Evolutionary conservation across 2,888 invertebrate species (phyloP).

Genomic region (Trypoxylon attenuatum): DNA sequence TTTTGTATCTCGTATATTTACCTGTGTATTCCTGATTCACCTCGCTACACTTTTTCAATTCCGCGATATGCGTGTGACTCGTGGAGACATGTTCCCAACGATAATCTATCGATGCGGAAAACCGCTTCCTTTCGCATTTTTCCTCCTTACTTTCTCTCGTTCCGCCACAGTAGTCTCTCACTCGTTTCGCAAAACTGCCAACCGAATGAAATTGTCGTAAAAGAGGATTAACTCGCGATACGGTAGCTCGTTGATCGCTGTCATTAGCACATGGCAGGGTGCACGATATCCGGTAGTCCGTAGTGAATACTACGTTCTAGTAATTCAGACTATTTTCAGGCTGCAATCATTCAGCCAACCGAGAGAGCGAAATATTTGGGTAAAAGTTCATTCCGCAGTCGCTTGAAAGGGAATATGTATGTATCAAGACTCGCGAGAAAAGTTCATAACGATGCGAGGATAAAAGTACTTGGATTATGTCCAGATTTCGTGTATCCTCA

Average conservation of each 20-base stretch:
- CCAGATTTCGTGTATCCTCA: neutral
- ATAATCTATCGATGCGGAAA: constrained; percentile 39
- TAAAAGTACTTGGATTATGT: neutral
- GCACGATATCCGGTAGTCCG: neutral
- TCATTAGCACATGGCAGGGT: neutral
- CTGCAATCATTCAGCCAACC: too few species aligned
- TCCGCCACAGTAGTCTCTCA: too few species aligned
- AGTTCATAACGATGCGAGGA: neutral
- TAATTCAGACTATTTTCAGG: too few species aligned
- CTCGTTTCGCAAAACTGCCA: too few species aligned
- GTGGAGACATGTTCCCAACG: constrained; percentile 15
- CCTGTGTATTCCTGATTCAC: constrained; percentile 16
- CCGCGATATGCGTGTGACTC: neutral
- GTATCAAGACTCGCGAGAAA: neutral
- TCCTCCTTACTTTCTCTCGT: too few species aligned
- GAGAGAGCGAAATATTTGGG: neutral
- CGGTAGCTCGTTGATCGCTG: neutral
- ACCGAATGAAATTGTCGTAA: too few species aligned
- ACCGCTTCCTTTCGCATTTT: neutral
- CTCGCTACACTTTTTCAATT: constrained; percentile 11
- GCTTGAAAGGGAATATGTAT: neutral
- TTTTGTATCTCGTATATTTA: constrained; percentile 14
- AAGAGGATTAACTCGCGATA: neutral
- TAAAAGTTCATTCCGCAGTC: neutral
- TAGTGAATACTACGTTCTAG: constrained; percentile 3